Percentiles rank a stretch among this genome's conserved stretches.
Conservation (phyloP, 2,113 vertebrate species). For the Promerops cafer region DNA sequence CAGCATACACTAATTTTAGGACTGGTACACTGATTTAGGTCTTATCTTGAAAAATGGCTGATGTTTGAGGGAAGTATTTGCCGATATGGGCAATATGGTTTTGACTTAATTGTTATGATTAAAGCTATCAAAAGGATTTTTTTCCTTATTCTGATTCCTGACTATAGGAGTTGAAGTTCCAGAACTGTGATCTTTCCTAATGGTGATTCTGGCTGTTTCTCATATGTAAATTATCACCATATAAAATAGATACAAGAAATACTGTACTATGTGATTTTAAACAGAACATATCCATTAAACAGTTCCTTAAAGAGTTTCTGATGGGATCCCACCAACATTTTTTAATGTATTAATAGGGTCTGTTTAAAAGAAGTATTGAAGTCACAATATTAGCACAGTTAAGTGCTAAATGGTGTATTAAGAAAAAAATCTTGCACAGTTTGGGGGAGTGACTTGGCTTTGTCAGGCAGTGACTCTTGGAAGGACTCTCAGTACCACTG, state of each 20-base stretch:
- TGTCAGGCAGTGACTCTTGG: background rate
- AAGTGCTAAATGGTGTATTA: background rate
- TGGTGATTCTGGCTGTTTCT: background rate
- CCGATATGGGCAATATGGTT: background rate
- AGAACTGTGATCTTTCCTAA: background rate
- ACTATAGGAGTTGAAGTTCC: background rate
- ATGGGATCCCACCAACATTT: background rate
- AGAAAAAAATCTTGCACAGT: background rate
- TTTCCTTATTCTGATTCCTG: background rate
- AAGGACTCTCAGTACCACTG: background rate
- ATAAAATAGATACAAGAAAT: background rate
- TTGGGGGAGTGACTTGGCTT: background rate
- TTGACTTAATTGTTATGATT: background rate
- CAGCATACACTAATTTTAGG: background rate
- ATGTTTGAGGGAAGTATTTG: background rate
- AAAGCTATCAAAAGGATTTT: background rate
- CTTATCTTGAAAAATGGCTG: background rate
- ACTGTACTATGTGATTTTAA: background rate
- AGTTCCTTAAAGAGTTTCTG: background rate
- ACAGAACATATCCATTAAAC: background rate
- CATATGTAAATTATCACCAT: background rate
- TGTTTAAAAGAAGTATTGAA: background rate
- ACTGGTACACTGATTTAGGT: background rate
- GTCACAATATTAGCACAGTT: background rate
- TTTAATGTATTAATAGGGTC: background rate